Base-by-base conservation (phyloP, 2,113 vertebrate genomes). In the Brachionichthys hirsutus region DNA sequence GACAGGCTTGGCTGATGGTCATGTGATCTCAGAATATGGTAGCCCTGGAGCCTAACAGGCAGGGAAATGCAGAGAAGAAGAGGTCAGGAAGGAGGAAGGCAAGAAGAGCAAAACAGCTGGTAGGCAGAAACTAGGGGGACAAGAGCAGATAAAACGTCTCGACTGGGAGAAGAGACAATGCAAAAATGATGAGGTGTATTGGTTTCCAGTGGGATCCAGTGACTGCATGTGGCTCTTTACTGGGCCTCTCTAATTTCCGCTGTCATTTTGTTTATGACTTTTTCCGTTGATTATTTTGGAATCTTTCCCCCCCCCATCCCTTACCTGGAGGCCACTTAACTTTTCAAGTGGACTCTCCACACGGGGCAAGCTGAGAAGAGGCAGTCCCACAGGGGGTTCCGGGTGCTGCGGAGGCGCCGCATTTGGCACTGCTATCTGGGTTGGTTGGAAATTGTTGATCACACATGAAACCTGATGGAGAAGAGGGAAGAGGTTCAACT, bases 281-380 rank as follows among this genome's bases (percentile, higher is more conserved):
- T 30, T 30, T 30, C 24, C 3, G 4, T 30, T 30, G 24, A 30
- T 30, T 38, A 38, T 10, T 59, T 22, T 38, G 24, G 13, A 54
- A 19, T 19, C 16, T 34, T 49, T 47, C 17, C 16, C 55, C 17
- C 16, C 55, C 80, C 78, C 80, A 48, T 85, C 91, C 89, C 93
- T 95, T 94, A 95, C 94, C 94, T 95, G 93, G 87, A 90, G 85
- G 68, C 92, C 91, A 93, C 93, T 94, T 93, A 95, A 93, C 92
- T 97, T 95, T 93, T 95, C 93, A 58, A 94, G 92, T 92, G 93
- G 92, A 90, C 89, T 93, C 75, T 94, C 92, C 72, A 93, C 74
- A 2, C 92, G 90, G 50, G 92, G 89, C 76, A 92, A 75, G 43
- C 78, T 87, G 64, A 92, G 78, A 46, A 91, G 88, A 50, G 92